Evolutionary conservation across 2,888 invertebrate species (phyloP).

Genomic region (Drosophila borborema): DNA sequence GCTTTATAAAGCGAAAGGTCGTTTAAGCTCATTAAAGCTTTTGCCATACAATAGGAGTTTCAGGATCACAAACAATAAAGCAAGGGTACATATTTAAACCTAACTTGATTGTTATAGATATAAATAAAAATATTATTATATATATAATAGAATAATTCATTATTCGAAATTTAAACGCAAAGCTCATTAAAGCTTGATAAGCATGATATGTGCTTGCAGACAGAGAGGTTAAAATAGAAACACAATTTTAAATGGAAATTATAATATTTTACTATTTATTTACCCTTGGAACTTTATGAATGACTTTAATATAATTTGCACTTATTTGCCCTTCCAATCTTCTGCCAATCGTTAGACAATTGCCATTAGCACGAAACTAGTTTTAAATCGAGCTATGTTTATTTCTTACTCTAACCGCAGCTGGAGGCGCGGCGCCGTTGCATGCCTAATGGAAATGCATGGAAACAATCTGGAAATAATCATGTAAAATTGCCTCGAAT

Average conservation of each 20-base stretch:
- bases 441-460: constrained; percentile 60
- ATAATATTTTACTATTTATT: background rate
- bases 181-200: background rate
- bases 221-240: background rate
- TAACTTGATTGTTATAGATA: too few species aligned
- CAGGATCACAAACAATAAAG: too few species aligned
- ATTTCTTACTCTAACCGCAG: constrained; percentile 17
- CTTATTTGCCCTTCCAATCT: background rate
- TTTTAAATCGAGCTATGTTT: background rate
- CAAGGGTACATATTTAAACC: too few species aligned
- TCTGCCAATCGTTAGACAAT: background rate
- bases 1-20: too few species aligned
- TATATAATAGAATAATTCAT: too few species aligned
- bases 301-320: background rate
- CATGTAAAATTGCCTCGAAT: constrained; percentile 66
- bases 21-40: too few species aligned
- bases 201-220: too few species aligned
- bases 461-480: constrained; percentile 56
- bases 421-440: constrained; percentile 17
- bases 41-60: too few species aligned
- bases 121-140: too few species aligned
- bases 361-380: background rate
- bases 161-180: too few species aligned
- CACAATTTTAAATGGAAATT: background rate
- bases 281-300: background rate